Evolutionary conservation across 2,113 vertebrate genomes (phyloP).

Genomic region (Solenodon paradoxus): DNA sequence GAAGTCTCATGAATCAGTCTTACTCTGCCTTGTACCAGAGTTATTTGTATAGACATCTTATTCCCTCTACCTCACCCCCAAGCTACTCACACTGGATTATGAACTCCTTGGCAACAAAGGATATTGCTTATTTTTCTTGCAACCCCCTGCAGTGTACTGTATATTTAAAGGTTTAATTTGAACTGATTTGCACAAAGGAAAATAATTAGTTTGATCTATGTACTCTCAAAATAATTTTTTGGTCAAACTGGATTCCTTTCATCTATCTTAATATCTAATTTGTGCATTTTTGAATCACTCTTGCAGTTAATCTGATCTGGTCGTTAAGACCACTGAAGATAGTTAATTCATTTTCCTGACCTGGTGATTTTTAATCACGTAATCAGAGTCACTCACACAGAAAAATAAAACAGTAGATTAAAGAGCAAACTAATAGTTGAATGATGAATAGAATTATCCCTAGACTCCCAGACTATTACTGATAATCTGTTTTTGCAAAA

Average conservation of each 20-base stretch:
- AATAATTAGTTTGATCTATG: constrained; percentile 63
- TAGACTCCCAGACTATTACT: constrained; percentile 6
- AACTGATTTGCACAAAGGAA: constrained; percentile 54
- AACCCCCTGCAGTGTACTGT: neutral
- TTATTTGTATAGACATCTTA: neutral
- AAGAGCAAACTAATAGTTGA: constrained; percentile 61
- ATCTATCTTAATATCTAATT: constrained; percentile 70
- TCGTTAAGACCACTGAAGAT: constrained; percentile 44
- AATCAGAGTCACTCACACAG: constrained; percentile 54
- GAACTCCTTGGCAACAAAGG: constrained; percentile 12
- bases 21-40: neutral
- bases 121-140: neutral
- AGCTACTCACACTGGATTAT: neutral
- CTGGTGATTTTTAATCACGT: constrained; percentile 67
- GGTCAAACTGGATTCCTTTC: constrained; percentile 63
- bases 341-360: constrained; percentile 68
- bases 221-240: constrained; percentile 61
- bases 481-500: constrained; percentile 40
- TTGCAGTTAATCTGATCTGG: constrained; percentile 67
- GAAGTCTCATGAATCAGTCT: neutral
- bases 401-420: constrained; percentile 71
- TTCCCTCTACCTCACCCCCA: neutral
- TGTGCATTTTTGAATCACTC: constrained; percentile 48
- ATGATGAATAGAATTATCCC: constrained; percentile 60
- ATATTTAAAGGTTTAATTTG: constrained; percentile 26